Percentiles rank a stretch among this genome's conserved stretches.
phyloP scores from a whole-genome alignment of 1,140 invertebrate species.

The Diorhabda sublineata region DNA sequence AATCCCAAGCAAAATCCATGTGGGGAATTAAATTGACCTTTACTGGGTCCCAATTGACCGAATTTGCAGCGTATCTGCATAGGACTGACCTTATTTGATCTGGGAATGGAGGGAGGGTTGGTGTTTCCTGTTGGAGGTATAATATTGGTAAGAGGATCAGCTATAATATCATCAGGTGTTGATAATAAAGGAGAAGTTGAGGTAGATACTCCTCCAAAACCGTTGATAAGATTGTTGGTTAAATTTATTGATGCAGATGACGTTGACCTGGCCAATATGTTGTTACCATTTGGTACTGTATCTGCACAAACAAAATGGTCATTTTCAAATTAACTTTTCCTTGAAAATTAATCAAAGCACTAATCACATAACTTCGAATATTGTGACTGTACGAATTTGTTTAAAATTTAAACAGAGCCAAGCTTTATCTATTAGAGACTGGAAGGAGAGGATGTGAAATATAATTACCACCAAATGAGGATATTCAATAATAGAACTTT shows the following conservation, averaged over 20 bases:
- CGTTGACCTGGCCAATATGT: conserved; percentile 48
- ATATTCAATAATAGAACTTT: too few species aligned
- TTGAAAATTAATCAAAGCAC: neutral
- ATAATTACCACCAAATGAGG: too few species aligned
- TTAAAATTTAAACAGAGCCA: neutral
- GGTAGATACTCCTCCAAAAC: conserved; percentile 55
- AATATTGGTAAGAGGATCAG: conserved; percentile 43
- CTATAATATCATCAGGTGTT: conserved; percentile 46
- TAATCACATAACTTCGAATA: neutral
- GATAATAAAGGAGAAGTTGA: conserved; percentile 61
- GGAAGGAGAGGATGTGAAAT: too few species aligned
- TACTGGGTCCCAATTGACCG: conserved; percentile 84
- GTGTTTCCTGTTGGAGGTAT: conserved; percentile 41
- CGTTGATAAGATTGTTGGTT: conserved; percentile 51
- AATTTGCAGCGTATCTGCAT: conserved; percentile 91
- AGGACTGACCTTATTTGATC: conserved; percentile 67
- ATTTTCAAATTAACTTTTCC: too few species aligned
- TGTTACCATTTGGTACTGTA: conserved; percentile 32
- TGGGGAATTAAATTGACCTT: conserved; percentile 93
- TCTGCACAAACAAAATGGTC: conserved; percentile 17
- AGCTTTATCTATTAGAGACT: too few species aligned
- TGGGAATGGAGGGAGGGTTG: conserved; percentile 49
- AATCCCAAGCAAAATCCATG: conserved; percentile 93
- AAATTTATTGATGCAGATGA: conserved; percentile 45
- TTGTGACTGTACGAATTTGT: neutral